Base-by-base conservation (phyloP, 2,797 vertebrate genomes). In the Acomys russatus region DNA sequence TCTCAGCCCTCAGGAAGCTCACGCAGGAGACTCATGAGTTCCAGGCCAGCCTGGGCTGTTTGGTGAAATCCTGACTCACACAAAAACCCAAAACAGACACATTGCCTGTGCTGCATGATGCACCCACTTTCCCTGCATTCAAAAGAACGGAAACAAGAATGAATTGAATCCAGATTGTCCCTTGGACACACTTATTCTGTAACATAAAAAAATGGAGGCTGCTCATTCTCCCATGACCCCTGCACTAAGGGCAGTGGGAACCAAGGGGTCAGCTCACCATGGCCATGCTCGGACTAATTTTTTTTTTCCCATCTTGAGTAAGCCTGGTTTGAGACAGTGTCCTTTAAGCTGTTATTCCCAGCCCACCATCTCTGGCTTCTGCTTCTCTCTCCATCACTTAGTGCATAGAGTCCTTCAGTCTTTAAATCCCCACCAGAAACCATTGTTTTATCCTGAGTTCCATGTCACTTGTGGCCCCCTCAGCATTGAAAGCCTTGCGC, bases 91-190 rank as follows among this genome's bases (percentile, higher is more conserved):
- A 71, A 56, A 38, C n/a, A 59, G 59, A 83, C 38, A 38, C 35
- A 28, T 3, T 56, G 38, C n/a, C 59, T 28, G 10, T 51, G 18
- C 51, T n/a, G 20, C n/a, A 9, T 0, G 18, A 49, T 35, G 54
- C 2, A 22, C 7, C 10, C 14, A 35, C 23, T 66, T n/a, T 23
- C 18, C 5, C 91, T 83, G 73, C 18, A 49, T 78, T 92, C 74
- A 76, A 0, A 44, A 68, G 93, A 68, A 11, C 44, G 51, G 73
- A 83, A 91, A 38, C 68, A 78, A 5, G 74, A 66, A 18, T 92
- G 44, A 77, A 76, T 63, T 59, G 68, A 94, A 92, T 78, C 35
- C 91, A 90, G 64, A 35, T 88, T 88, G 68, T 88, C 35, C 35
- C 61, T 70, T 18, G 49, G 93, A 64, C 49, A 78, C 14, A 64